phyloP scores from a whole-genome alignment of 1,140 invertebrate species.

The Dendroctonus ponderosae region DNA sequence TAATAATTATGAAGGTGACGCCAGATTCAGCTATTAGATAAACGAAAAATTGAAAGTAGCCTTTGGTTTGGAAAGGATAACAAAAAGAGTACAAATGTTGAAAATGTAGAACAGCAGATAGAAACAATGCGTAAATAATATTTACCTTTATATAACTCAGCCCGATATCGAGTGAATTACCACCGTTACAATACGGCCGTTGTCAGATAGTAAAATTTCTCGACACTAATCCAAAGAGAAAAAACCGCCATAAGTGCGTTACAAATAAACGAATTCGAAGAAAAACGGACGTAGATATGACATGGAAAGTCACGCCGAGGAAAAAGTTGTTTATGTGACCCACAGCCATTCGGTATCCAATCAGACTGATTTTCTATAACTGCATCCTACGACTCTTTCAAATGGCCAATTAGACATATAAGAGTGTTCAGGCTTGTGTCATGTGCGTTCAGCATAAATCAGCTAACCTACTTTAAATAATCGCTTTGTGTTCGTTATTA shows the following conservation, averaged over 20 bases:
- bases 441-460: too few species aligned
- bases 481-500: too few species aligned
- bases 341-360: constrained; percentile 8
- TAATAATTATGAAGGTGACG: too few species aligned
- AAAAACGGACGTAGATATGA: constrained; percentile 9
- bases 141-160: constrained; percentile 6
- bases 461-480: constrained; percentile 1
- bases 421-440: too few species aligned
- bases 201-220: constrained; percentile 16
- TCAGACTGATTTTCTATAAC: constrained; percentile 15
- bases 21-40: too few species aligned
- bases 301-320: constrained; percentile 22
- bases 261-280: constrained; percentile 11
- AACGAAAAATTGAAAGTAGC: too few species aligned
- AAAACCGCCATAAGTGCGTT: constrained; percentile 6
- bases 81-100: too few species aligned
- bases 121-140: neutral
- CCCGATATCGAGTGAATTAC: constrained; percentile 6
- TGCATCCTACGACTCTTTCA: constrained; percentile 15
- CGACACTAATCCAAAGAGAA: neutral
- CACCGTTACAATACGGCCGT: constrained; percentile 1
- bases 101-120: neutral
- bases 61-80: too few species aligned
- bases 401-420: constrained; percentile 10
- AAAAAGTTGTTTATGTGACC: constrained; percentile 29